These are phyloP conservation scores for Proteles cristata DNA, from an alignment of 2,113 vertebrate species.

Conservation along the genomic window DNA sequence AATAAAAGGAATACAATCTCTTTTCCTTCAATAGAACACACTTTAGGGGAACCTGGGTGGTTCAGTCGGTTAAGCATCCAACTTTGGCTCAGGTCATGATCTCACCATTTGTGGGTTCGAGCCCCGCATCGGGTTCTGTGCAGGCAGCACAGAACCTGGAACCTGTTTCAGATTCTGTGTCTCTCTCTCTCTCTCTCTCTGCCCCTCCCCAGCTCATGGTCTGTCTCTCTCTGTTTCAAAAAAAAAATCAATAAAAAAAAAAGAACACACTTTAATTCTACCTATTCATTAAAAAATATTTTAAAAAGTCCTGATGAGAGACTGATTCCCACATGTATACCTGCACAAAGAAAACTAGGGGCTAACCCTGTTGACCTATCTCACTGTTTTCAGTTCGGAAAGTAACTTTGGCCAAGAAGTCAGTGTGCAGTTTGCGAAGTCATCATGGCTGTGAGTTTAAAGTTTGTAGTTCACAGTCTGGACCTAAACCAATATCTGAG, in stretches of 20 bases:
- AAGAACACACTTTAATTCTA: not conserved
- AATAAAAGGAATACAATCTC: constrained; percentile 63
- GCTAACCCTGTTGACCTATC: not conserved
- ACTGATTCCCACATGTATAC: not conserved
- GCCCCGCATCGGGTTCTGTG: no score
- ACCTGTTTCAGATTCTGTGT: no score
- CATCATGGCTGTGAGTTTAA: not conserved
- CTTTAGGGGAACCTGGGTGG: not conserved
- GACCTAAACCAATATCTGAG: not conserved
- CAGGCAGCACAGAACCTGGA: no score
- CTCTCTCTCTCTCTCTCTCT: no score
- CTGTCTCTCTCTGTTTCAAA: no score
- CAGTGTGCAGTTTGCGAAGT: not conserved
- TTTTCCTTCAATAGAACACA: constrained; percentile 33
- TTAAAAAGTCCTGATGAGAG: constrained; percentile 15
- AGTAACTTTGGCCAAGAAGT: not conserved
- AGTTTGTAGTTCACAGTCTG: not conserved
- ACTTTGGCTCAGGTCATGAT: no score
- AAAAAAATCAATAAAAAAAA: no score
- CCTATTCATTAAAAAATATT: constrained; percentile 54
- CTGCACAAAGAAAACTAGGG: not conserved
- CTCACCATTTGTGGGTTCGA: no score
- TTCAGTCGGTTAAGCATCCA: no score
- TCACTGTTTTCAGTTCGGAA: constrained; percentile 27
- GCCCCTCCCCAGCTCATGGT: no score